Evolutionary conservation across 2,888 invertebrate species (phyloP).

Genomic region (Lottia scabra): DNA sequence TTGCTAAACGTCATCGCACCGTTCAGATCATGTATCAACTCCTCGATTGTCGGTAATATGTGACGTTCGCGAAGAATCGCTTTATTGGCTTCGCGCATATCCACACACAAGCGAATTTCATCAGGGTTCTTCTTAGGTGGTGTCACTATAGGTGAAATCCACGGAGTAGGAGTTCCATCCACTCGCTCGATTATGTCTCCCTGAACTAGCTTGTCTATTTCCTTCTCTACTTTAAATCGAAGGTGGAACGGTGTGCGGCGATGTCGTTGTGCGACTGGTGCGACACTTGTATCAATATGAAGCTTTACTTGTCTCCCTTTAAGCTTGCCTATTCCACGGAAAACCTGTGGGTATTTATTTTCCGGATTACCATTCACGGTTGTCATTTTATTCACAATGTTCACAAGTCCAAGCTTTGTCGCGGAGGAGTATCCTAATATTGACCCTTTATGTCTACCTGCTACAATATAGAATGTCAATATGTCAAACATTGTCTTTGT

Average conservation of each 20-base stretch:
- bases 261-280: background rate
- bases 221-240: background rate
- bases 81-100: background rate
- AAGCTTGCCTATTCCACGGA: background rate
- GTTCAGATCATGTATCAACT: background rate
- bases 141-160: background rate
- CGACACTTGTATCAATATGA: background rate
- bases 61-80: background rate
- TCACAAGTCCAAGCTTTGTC: too few relatives aligned
- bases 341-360: background rate
- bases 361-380: too few relatives aligned
- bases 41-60: background rate
- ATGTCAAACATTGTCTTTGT: too few relatives aligned
- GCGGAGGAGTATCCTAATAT: too few relatives aligned
- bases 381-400: too few relatives aligned
- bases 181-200: background rate
- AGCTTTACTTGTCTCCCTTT: background rate
- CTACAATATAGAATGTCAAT: too few relatives aligned
- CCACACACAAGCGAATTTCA: background rate
- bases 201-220: background rate
- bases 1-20: background rate
- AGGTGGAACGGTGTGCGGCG: background rate
- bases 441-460: too few relatives aligned
- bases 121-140: background rate
- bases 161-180: background rate